Conservation (phyloP, 2,888 invertebrate species). For the Mycalesis mineus region DNA sequence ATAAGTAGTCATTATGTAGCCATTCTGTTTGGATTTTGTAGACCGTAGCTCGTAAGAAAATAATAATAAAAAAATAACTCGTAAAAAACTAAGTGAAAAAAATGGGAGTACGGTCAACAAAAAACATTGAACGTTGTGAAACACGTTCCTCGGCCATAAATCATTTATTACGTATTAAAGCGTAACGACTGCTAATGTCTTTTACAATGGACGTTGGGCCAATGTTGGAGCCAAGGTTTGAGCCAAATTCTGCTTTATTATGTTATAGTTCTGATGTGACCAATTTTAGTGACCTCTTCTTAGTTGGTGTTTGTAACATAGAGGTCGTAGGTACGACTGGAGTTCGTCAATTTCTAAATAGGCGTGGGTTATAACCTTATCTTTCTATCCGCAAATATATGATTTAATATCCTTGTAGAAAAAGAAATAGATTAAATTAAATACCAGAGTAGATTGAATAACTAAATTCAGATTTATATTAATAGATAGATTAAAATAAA, state of each 20-base stretch:
- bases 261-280: not conserved
- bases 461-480: too few relatives aligned
- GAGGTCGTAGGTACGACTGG: too few relatives aligned
- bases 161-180: constrained; percentile 16
- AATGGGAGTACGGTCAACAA: constrained; percentile 1
- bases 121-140: not conserved
- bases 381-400: too few relatives aligned
- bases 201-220: constrained; percentile 1
- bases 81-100: constrained; percentile 5
- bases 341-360: too few relatives aligned
- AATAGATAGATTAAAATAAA: too few relatives aligned
- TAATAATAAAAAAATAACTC: not conserved
- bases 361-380: too few relatives aligned
- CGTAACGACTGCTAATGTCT: constrained; percentile 9
- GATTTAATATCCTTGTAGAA: too few relatives aligned
- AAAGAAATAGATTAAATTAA: too few relatives aligned
- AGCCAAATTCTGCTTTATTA: not conserved
- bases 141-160: constrained; percentile 6
- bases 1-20: too few relatives aligned
- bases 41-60: not conserved
- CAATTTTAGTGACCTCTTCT: too few relatives aligned
- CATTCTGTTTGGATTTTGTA: not conserved
- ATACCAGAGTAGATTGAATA: too few relatives aligned
- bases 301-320: too few relatives aligned
- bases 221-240: not conserved